Evolutionary conservation across 1,140 invertebrate genomes (phyloP).

Genomic region (Antheraea pernyi): DNA sequence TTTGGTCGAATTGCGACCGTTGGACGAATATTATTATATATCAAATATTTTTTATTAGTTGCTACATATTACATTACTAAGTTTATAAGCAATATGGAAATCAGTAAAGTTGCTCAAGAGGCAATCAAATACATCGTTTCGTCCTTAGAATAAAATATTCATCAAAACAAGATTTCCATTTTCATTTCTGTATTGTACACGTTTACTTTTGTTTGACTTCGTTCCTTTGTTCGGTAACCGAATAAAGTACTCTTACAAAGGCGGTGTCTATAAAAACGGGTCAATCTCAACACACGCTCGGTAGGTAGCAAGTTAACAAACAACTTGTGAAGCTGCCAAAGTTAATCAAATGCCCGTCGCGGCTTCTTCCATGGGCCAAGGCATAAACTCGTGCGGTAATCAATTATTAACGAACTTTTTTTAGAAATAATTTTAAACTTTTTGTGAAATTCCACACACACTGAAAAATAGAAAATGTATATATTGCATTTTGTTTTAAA

Average conservation of each 20-base stretch:
- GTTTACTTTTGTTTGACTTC: neutral
- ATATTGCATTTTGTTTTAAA: too few species aligned
- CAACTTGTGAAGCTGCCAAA: slow-evolving; percentile 29
- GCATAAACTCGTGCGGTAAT: neutral
- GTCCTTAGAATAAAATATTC: neutral
- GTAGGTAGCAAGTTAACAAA: slow-evolving; percentile 15
- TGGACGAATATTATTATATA: too few species aligned
- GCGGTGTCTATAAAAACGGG: slow-evolving; percentile 10
- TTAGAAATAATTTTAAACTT: too few species aligned
- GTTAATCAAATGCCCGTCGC: slow-evolving; percentile 44
- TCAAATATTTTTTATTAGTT: too few species aligned
- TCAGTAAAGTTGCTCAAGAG: too few species aligned
- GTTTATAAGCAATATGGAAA: too few species aligned
- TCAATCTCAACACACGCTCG: slow-evolving; percentile 10
- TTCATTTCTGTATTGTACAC: neutral
- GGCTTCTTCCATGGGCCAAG: slow-evolving; percentile 19
- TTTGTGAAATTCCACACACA: too few species aligned
- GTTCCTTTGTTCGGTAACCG: neutral
- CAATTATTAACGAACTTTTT: too few species aligned
- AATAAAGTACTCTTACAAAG: slow-evolving; percentile 8
- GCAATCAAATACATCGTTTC: too few species aligned
- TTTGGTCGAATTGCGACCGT: too few species aligned
- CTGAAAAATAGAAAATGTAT: too few species aligned
- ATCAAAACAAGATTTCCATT: neutral
- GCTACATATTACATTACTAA: too few species aligned